Conservation (phyloP, 2,113 vertebrate genomes). For the Ceyx melanurus region DNA sequence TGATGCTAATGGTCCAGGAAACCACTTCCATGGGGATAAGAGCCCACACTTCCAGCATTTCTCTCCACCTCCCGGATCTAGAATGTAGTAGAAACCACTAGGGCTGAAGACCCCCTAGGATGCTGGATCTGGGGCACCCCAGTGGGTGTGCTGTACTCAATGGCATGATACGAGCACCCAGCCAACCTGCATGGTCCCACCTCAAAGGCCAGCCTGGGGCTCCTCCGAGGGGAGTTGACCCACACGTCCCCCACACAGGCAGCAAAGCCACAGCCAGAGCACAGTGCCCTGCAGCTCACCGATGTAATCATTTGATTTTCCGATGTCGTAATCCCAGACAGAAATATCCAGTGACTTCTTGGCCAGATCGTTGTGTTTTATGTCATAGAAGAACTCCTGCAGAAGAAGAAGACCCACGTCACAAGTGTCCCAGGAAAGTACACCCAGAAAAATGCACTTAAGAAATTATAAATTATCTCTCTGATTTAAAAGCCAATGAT, state of each 20-base stretch:
- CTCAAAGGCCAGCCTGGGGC: not conserved
- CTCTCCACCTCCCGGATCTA: not conserved
- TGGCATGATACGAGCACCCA: not conserved
- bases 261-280: not conserved
- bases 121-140: not conserved
- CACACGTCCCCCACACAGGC: accelerated
- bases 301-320: slow-evolving; percentile 93
- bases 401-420: not conserved
- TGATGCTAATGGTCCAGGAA: not conserved
- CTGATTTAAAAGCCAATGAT: not conserved
- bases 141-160: accelerated
- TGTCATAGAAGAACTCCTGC: slow-evolving; percentile 96
- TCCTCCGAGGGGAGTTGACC: not conserved
- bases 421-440: not conserved
- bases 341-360: slow-evolving; percentile 96
- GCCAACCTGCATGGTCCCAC: not conserved
- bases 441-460: not conserved
- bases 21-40: accelerated
- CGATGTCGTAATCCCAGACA: slow-evolving; percentile 98
- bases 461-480: not conserved
- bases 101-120: not conserved
- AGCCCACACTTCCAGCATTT: accelerated
- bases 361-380: slow-evolving; percentile 94
- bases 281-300: slow-evolving; percentile 73
- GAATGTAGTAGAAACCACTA: accelerated